These are phyloP conservation scores for Chrosomus eos DNA, from an alignment of 2,797 vertebrate species.

Conservation along the genomic window DNA sequence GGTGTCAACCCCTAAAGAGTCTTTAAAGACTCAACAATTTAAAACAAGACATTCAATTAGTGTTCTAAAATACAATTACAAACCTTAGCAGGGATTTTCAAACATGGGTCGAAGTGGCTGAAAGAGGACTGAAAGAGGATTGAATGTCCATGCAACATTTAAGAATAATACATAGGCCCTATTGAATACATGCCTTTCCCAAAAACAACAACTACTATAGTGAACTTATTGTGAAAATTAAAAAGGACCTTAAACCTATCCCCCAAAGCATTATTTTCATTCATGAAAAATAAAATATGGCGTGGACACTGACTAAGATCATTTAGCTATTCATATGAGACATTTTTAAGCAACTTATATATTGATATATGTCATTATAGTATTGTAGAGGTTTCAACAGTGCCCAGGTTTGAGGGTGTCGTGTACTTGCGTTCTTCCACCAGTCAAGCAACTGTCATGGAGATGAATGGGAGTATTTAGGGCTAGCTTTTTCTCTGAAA, in stretches of 20 bases:
- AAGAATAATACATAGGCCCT: not conserved
- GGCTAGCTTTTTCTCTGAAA: not conserved
- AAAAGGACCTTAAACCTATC: not conserved
- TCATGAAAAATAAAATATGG: not conserved
- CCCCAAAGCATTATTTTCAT: not conserved
- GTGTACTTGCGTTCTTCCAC: not conserved
- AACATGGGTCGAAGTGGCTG: no score
- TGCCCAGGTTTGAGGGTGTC: not conserved
- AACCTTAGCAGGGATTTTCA: not conserved
- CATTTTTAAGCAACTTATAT: not conserved
- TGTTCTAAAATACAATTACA: not conserved
- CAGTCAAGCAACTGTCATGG: not conserved
- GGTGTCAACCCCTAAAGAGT: not conserved
- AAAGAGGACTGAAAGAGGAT: not conserved
- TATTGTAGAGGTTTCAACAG: not conserved
- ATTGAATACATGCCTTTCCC: not conserved
- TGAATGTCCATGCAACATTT: not conserved
- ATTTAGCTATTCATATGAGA: not conserved
- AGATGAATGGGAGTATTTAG: not conserved
- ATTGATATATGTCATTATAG: not conserved
- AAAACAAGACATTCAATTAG: not conserved
- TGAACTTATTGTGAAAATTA: not conserved
- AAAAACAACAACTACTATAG: not conserved
- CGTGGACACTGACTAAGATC: not conserved
- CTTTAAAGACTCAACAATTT: not conserved